A percentile compares a stretch with the other conserved stretches of the same genome.
These are phyloP conservation scores for Lampris incognitus DNA, from an alignment of 2,113 vertebrate genomes.

Conservation along the genomic window DNA sequence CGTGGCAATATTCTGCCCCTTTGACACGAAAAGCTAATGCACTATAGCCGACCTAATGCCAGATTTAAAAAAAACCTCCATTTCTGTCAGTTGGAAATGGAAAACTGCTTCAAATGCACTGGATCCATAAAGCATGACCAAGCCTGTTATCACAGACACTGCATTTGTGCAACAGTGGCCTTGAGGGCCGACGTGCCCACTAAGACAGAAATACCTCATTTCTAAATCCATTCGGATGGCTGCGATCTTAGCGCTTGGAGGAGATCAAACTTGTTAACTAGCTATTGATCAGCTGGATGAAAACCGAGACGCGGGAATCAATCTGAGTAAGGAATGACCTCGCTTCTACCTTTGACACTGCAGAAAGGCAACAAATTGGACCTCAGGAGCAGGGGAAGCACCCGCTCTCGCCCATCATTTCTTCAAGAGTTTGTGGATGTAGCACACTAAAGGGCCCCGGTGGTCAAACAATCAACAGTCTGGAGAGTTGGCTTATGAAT, in stretches of 20 bases:
- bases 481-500: slow-evolving; percentile 47
- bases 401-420: slow-evolving; percentile 66
- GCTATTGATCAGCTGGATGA: slow-evolving; percentile 73
- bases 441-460: slow-evolving; percentile 34
- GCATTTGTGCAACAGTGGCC: slow-evolving; percentile 58
- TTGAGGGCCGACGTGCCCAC: slow-evolving; percentile 46
- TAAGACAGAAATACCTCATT: slow-evolving; percentile 31
- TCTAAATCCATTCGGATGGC: slow-evolving; percentile 62
- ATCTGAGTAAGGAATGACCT: slow-evolving; percentile 59
- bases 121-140: slow-evolving; percentile 73
- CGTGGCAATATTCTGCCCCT: slow-evolving; percentile 65
- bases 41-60: slow-evolving; percentile 56
- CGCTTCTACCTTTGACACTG: slow-evolving; percentile 67
- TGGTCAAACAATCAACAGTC: slow-evolving; percentile 62
- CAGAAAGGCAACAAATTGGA: slow-evolving; percentile 66
- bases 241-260: slow-evolving; percentile 54
- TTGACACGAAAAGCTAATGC: slow-evolving; percentile 62
- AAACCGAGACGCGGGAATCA: slow-evolving; percentile 56
- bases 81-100: slow-evolving; percentile 63
- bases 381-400: slow-evolving; percentile 56
- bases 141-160: slow-evolving; percentile 69
- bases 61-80: slow-evolving; percentile 61
- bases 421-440: slow-evolving; percentile 53
- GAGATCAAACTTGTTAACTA: slow-evolving; percentile 75
- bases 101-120: slow-evolving; percentile 29